phyloP scores from a whole-genome alignment of 1,140 invertebrate species.

The Drosophila hydei region DNA sequence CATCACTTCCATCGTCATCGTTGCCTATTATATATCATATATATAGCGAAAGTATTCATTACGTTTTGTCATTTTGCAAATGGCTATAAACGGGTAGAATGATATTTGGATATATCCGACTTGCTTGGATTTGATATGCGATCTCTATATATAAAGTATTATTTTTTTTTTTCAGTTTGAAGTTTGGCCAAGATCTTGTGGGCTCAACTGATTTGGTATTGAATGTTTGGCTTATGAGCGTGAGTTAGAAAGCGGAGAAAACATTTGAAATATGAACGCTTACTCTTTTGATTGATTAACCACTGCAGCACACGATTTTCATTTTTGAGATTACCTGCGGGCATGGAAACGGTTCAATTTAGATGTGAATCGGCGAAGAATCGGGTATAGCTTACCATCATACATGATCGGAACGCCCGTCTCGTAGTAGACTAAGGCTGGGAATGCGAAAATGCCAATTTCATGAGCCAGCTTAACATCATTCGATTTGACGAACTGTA shows the following conservation, averaged over 20 bases:
- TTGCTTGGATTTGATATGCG: constrained; percentile 38
- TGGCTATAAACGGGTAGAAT: constrained; percentile 61
- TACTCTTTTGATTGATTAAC: constrained; percentile 97
- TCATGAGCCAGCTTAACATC: constrained; percentile 94
- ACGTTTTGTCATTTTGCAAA: constrained; percentile 54
- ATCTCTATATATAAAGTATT: constrained; percentile 11
- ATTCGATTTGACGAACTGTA: constrained; percentile 97
- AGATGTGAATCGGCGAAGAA: not conserved
- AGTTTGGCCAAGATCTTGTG: constrained; percentile 37
- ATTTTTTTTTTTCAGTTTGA: constrained; percentile 15
- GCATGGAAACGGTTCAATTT: not conserved
- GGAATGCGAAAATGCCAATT: constrained; percentile 95
- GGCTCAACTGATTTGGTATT: constrained; percentile 61
- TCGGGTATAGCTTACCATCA: constrained; percentile 89
- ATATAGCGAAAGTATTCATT: constrained; percentile 82
- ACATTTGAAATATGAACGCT: constrained; percentile 85
- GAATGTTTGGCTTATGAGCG: constrained; percentile 73
- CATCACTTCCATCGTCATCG: constrained; percentile 85
- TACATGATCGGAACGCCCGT: constrained; percentile 97
- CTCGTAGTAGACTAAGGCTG: constrained; percentile 95
- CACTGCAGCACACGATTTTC: constrained; percentile 97
- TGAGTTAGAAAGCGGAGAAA: constrained; percentile 73
- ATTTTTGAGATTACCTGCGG: constrained; percentile 96
- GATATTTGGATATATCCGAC: constrained; percentile 60
- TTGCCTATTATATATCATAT: constrained; percentile 66